Base-by-base conservation (phyloP, 2,113 vertebrate species). In the Smithornis capensis region DNA sequence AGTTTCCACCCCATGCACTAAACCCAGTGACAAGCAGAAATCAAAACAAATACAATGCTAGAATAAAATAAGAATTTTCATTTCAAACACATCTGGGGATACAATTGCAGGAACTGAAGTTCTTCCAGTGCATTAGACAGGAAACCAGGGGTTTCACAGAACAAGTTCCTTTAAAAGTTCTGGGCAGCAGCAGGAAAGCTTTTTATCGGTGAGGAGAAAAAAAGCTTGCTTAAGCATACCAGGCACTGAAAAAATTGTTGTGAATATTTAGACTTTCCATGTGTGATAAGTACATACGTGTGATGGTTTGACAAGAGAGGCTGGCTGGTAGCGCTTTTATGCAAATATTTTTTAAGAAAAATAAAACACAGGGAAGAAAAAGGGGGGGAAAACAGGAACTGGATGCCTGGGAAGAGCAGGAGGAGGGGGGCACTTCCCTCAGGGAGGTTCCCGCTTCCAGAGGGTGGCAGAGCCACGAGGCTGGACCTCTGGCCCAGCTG, bases 31-130 rank as follows among this genome's bases (percentile, higher is more conserved):
- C 76, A 77, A 83, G 42, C 53, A 95, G 80, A 92, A 95, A 92
- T 89, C 59, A 92, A 87, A 91, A 31, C 59, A 92, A 69, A 77
- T 19, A 42, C 31, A 74, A 7, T 2, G 1, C 37, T 57, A 62
- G 71, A 88, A 86, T 40, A 60, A 83, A 92, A 94, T 56, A 23
- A 88, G 53, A 45, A 42, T 90, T 92, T 88, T 83, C 57, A 86
- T 86, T 86, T 62, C 44, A 79, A 87, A 71, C 56, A 68, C 33
- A 22, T 75, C 35, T 38, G 38, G n/a, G 31, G 67, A 63, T 88
- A 31, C 23, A 69, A 24, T 59, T 83, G 47, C 64, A 85, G n/a
- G 24, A 71, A 15, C 57, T 94, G 91, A 80, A 87, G 15, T 16
- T 56, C 37, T 86, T 50, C 82, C 80, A 62, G 37, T 2, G 6